Evolutionary conservation across 2,888 invertebrate species (phyloP).

Genomic region (Cephus nigrinus): DNA sequence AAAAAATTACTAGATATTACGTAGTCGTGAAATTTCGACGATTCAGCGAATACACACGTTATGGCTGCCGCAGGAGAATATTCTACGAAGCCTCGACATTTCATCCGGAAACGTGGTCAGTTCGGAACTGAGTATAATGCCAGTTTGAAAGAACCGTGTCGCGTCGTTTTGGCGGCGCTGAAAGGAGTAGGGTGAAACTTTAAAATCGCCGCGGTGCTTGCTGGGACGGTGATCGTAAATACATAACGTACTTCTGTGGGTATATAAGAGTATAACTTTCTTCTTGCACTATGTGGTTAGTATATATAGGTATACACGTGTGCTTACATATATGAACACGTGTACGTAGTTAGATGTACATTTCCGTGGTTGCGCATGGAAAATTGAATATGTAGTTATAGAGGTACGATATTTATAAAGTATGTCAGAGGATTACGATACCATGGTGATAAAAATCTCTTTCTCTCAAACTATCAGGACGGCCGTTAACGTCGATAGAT

Average conservation of each 20-base stretch:
- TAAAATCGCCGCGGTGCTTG: conserved; percentile 30
- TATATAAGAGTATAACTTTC: not conserved
- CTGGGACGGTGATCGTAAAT: conserved; percentile 1
- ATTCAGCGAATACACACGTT: not conserved
- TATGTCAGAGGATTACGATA: not conserved
- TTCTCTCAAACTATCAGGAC: not conserved
- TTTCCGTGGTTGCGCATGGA: not conserved
- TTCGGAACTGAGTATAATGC: not conserved
- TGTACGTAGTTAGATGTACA: not conserved
- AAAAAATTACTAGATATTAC: not conserved
- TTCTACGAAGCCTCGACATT: not conserved
- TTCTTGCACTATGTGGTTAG: not conserved
- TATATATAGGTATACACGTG: not conserved
- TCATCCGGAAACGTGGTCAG: not conserved
- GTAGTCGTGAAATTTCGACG: not conserved
- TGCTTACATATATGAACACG: not conserved
- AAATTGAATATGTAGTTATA: not conserved
- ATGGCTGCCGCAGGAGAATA: not conserved
- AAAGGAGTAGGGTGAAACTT: conserved; percentile 27
- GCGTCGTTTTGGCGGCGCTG: not conserved
- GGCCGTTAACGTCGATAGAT: not conserved
- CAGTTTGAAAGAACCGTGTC: conserved; percentile 1
- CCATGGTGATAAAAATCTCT: not conserved
- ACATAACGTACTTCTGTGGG: not conserved
- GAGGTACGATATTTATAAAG: not conserved